Conservation (phyloP, 2,113 vertebrate genomes). For the Bubalus kerabau region DNA sequence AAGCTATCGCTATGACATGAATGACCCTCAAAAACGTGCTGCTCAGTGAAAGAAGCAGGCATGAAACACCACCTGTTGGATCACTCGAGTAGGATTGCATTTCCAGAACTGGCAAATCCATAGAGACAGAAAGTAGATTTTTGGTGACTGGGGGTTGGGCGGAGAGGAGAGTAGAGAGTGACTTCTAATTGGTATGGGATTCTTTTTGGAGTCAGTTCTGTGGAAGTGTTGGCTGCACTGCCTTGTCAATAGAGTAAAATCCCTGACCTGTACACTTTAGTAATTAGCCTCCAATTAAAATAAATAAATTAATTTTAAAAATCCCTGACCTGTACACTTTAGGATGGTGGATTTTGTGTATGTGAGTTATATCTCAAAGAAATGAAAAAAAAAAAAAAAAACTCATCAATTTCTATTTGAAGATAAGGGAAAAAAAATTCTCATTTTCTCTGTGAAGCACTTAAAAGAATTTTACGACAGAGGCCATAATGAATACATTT, state of each 20-base stretch:
- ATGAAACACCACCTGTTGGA: rapidly evolving
- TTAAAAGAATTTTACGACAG: not conserved
- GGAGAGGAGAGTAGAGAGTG: rapidly evolving
- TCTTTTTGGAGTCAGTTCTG: not conserved
- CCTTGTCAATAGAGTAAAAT: rapidly evolving
- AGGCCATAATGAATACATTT: not conserved
- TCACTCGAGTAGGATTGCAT: not conserved
- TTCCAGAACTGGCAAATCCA: too few species aligned
- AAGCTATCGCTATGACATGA: not conserved
- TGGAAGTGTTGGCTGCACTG: rapidly evolving
- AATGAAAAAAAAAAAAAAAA: not conserved
- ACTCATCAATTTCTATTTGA: not conserved
- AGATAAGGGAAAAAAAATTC: not conserved
- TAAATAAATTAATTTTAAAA: too few species aligned
- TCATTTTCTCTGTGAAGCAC: not conserved
- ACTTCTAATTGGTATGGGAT: rapidly evolving
- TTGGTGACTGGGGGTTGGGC: rapidly evolving
- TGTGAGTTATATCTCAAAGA: not conserved
- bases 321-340: not conserved
- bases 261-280: not conserved
- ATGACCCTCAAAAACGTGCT: not conserved
- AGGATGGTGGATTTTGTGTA: not conserved
- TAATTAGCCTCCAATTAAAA: not conserved
- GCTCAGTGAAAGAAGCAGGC: not conserved
- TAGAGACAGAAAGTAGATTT: not conserved